A percentile compares a stretch with the other conserved stretches of the same genome.
phyloP scores from a whole-genome alignment of 2,888 invertebrate species.

The Zhuqinia jingwanae region DNA sequence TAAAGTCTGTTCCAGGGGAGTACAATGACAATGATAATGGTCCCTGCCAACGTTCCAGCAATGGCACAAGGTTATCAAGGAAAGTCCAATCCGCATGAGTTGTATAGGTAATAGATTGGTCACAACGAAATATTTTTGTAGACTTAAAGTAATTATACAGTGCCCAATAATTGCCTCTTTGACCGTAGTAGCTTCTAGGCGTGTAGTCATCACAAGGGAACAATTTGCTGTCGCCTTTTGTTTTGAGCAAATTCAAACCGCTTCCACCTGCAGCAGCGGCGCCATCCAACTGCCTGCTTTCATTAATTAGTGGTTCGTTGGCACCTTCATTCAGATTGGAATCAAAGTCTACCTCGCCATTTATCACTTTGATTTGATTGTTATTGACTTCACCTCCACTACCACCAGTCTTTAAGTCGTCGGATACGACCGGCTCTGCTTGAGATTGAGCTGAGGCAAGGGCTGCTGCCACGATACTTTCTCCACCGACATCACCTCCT shows the following conservation, averaged over 20 bases:
- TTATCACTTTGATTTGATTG: constrained; percentile 25
- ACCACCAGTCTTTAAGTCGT: constrained; percentile 37
- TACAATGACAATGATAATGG: constrained; percentile 93
- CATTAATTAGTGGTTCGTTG: constrained; percentile 57
- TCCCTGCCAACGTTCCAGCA: constrained; percentile 93
- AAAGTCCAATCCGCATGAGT: constrained; percentile 96
- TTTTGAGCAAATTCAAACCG: constrained; percentile 55
- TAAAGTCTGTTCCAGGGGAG: constrained; percentile 92
- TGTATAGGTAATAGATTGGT: constrained; percentile 93
- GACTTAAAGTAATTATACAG: constrained; percentile 92
- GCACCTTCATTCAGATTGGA: constrained; percentile 58
- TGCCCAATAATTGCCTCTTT: constrained; percentile 93
- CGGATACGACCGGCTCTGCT: constrained; percentile 39
- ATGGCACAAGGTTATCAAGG: constrained; percentile 92
- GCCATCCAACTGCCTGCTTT: constrained; percentile 56
- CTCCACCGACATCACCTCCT: constrained; percentile 19
- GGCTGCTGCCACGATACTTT: not conserved
- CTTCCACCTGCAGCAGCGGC: not conserved
- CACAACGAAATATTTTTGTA: constrained; percentile 86
- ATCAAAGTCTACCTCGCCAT: constrained; percentile 63
- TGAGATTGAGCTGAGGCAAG: constrained; percentile 42
- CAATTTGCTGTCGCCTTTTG: constrained; percentile 51
- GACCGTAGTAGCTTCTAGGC: constrained; percentile 84
- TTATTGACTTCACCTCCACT: not conserved
- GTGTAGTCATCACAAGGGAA: constrained; percentile 86